Percentiles rank a stretch among this genome's conserved stretches.
Evolutionary conservation across 1,140 invertebrate genomes (phyloP).

Genomic region (Zaprionus vittiger): DNA sequence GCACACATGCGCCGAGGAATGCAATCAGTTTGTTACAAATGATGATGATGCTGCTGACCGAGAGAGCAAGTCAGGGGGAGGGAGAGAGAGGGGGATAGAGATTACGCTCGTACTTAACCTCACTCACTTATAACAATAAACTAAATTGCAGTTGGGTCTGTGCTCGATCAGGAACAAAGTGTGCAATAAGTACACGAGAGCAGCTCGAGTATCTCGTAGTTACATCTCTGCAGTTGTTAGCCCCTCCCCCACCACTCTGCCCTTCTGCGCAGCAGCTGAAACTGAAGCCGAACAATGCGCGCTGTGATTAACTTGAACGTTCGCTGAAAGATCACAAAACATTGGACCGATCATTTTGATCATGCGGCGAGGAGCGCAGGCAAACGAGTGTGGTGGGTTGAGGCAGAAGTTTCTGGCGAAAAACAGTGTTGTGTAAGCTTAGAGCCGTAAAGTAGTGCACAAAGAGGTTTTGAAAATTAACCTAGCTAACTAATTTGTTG

Average conservation of each 20-base stretch:
- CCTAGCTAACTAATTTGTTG: too few relatives aligned
- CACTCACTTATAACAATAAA: slow-evolving; percentile 84
- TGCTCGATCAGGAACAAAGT: slow-evolving; percentile 70
- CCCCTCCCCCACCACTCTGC: neutral
- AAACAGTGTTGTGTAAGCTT: neutral
- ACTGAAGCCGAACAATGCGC: slow-evolving; percentile 52
- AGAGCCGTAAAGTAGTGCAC: too few relatives aligned
- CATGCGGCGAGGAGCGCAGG: slow-evolving; percentile 44
- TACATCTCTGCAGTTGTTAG: slow-evolving; percentile 73
- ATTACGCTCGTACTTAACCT: slow-evolving; percentile 80
- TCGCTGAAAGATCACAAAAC: slow-evolving; percentile 80
- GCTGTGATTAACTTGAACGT: slow-evolving; percentile 76
- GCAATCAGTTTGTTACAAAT: slow-evolving; percentile 80
- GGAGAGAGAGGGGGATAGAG: slow-evolving; percentile 15
- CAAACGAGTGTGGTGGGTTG: slow-evolving; percentile 25
- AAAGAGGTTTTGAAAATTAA: too few relatives aligned
- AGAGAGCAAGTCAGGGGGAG: neutral
- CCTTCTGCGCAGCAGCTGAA: slow-evolving; percentile 1
- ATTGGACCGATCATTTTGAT: slow-evolving; percentile 71
- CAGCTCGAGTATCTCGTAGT: slow-evolving; percentile 49
- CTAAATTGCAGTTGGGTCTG: slow-evolving; percentile 70
- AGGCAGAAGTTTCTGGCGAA: neutral
- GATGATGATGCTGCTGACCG: slow-evolving; percentile 65
- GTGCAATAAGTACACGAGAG: slow-evolving; percentile 48
- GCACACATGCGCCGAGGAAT: slow-evolving; percentile 56